Evolutionary conservation across 2,888 invertebrate species (phyloP).

Genomic region (Acanthoscelides obtectus): DNA sequence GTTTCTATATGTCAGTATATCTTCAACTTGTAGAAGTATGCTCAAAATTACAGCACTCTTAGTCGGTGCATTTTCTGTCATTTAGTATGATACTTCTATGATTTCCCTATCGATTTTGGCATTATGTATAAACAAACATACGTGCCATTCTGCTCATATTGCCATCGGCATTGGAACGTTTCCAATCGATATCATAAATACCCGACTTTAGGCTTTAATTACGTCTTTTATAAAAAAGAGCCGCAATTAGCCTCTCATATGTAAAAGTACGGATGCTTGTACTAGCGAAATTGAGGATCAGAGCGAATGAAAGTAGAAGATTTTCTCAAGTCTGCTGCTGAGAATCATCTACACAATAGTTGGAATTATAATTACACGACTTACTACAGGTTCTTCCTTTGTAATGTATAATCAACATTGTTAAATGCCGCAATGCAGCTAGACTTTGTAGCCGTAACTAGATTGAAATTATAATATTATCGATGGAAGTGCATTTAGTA

Average conservation of each 20-base stretch:
- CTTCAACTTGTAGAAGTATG: too few relatives aligned
- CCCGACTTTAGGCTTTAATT: background rate
- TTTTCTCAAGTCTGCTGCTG: background rate
- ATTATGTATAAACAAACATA: too few relatives aligned
- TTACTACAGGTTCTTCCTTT: background rate
- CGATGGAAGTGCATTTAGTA: too few relatives aligned
- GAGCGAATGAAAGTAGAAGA: background rate
- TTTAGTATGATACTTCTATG: too few relatives aligned
- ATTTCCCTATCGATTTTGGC: too few relatives aligned
- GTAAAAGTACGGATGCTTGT: background rate
- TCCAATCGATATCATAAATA: background rate
- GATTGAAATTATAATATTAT: too few relatives aligned
- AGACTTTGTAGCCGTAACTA: too few relatives aligned
- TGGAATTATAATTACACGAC: background rate
- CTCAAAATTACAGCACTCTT: too few relatives aligned
- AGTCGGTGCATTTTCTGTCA: too few relatives aligned
- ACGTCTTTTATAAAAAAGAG: background rate
- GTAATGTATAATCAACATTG: background rate
- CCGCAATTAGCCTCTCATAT: background rate
- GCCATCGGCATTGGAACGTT: background rate
- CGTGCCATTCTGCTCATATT: background rate
- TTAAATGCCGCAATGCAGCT: background rate
- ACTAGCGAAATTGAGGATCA: background rate
- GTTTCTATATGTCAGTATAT: too few relatives aligned
- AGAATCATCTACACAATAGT: background rate